Base-by-base conservation (phyloP, 1,140 invertebrate species). In the Drosophila teissieri region DNA sequence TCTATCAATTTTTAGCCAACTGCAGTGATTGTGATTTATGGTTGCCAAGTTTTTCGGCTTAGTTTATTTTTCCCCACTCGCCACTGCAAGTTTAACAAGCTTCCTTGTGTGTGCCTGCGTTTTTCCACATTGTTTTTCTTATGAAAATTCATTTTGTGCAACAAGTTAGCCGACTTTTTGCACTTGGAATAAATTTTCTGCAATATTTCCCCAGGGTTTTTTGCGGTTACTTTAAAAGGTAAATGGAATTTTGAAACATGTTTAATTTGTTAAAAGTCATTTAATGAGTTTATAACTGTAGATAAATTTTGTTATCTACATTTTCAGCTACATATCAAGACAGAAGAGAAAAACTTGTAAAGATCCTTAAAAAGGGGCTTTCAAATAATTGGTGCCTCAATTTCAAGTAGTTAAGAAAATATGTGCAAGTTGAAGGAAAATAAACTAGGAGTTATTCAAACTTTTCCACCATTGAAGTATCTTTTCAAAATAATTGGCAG, bases 1-100 rank as follows among this genome's bases (percentile, higher is more conserved):
- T 84, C 61, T 49, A 79, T 69, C 57, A 80, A 64, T 80, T 76
- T 80, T 75, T 67, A 52, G 72, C 24, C 34, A 55, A 17, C 45
- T 64, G 63, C 58, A 67, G 27, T 68, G 37, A 57, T 75, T 75
- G 48, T 75, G 73, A 75, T 54, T 74, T 73, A 73, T 74, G 57
- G 63, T n/a, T 54, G 40, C 65, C 36, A 45, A 40, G 40, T 65
- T 69, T 51, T 67, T 54, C 10, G 34, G 49, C 39, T 46, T 55
- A 70, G 51, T 70, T 46, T 39, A 39, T 34, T 56, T 56, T 65
- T 7, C 61, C 3, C 27, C n/a, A n/a, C n/a, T 37, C 22, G 17
- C 2, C 36, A 15, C 22, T 72, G 54, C 69, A 72, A 52, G n/a
- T 39, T 31, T 72, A 70, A 52, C 24, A 31, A 48, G 42, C 34